phyloP scores from a whole-genome alignment of 2,797 vertebrate genomes.

The Petrocephalus sullivani region DNA sequence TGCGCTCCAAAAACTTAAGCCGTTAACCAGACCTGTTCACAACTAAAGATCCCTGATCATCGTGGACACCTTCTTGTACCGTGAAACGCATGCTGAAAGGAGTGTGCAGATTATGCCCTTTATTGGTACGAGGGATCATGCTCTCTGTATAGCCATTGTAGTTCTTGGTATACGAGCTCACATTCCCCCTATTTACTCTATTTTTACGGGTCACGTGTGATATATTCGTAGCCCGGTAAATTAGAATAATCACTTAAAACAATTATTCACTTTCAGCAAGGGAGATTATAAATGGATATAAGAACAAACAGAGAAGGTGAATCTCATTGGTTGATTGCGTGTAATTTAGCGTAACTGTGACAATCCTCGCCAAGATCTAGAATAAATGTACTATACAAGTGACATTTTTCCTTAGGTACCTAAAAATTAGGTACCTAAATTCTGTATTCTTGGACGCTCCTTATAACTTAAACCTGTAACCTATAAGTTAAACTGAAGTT shows the following conservation, averaged over 20 bases:
- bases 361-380: background rate
- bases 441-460: background rate
- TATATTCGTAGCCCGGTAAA: background rate
- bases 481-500: background rate
- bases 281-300: background rate
- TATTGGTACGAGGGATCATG: background rate
- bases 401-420: background rate
- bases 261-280: background rate
- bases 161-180: background rate
- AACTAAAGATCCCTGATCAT: background rate
- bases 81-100: background rate
- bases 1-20: background rate
- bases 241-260: background rate
- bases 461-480: background rate
- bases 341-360: background rate
- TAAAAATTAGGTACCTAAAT: background rate
- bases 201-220: background rate
- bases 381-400: background rate
- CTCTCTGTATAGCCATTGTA: background rate
- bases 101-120: background rate
- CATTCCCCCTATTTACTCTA: background rate
- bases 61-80: background rate
- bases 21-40: background rate
- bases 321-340: background rate
- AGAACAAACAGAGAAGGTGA: background rate